Conservation (phyloP, 2,888 invertebrate genomes). For the Diplazon laetatorius region DNA sequence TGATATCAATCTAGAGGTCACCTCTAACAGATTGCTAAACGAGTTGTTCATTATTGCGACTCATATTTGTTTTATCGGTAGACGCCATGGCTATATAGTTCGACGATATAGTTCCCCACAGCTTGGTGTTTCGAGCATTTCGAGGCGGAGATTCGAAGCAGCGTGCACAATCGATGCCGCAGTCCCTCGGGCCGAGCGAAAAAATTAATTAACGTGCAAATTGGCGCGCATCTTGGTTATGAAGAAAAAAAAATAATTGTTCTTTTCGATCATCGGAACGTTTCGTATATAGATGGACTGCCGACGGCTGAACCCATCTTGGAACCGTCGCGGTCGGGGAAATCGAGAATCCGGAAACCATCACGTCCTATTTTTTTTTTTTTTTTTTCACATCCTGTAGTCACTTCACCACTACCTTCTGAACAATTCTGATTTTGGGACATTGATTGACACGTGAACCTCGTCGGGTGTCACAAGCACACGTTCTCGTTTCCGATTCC, state of each 20-base stretch:
- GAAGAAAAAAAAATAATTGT: constrained; percentile 60
- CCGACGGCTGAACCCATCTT: not conserved
- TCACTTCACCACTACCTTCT: too few species aligned
- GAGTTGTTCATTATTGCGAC: too few species aligned
- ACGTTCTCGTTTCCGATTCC: too few species aligned
- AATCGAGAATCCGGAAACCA: too few species aligned
- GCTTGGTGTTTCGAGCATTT: constrained; percentile 52
- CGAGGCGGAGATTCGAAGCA: constrained; percentile 22
- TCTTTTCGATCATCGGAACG: constrained; percentile 39
- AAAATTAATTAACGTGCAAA: constrained; percentile 75
- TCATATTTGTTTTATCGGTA: constrained; percentile 45
- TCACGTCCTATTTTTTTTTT: too few species aligned
- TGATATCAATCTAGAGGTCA: too few species aligned
- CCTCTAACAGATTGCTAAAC: too few species aligned
- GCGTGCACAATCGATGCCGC: constrained; percentile 38
- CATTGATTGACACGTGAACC: too few species aligned
- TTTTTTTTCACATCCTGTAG: too few species aligned
- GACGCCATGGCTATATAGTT: constrained; percentile 18
- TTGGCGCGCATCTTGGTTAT: constrained; percentile 70
- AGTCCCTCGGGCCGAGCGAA: constrained; percentile 15
- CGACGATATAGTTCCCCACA: too few species aligned
- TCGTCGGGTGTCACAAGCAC: too few species aligned
- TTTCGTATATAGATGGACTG: constrained; percentile 13
- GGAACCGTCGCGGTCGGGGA: not conserved
- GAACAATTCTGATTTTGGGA: too few species aligned